Conservation (phyloP, 2,888 invertebrate genomes). For the Cerastoderma edule region DNA sequence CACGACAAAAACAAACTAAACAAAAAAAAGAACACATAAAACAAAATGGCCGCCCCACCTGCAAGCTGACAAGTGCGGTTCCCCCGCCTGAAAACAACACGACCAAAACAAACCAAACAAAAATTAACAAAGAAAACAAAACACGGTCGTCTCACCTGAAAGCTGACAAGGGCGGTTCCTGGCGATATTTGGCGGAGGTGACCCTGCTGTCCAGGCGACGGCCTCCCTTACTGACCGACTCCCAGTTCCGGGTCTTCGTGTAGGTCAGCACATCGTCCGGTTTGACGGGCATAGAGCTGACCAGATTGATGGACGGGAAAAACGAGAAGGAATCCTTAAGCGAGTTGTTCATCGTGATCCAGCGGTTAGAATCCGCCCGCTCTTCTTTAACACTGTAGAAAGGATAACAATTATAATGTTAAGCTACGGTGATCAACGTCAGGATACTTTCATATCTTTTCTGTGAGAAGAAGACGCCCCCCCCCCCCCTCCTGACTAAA, state of each 20-base stretch:
- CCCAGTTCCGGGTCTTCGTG: conserved; percentile 75
- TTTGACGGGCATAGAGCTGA: conserved; percentile 81
- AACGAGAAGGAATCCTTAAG: conserved; percentile 65
- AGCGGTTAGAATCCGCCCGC: conserved; percentile 51
- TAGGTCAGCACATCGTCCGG: conserved; percentile 79
- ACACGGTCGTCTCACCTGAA: conserved; percentile 24
- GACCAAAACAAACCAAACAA: too few relatives aligned
- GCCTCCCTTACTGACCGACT: conserved; percentile 75
- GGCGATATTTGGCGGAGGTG: conserved; percentile 75
- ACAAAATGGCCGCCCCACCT: too few relatives aligned
- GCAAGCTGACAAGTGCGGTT: too few relatives aligned
- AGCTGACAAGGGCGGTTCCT: conserved; percentile 19
- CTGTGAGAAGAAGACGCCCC: too few relatives aligned
- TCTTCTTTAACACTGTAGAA: conserved; percentile 12
- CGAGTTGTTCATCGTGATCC: conserved; percentile 48
- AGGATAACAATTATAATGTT: too few relatives aligned
- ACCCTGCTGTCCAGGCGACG: conserved; percentile 73
- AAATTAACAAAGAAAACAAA: background rate
- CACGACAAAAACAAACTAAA: too few relatives aligned
- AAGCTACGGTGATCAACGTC: too few relatives aligned
- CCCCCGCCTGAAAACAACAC: background rate
- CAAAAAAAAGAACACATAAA: too few relatives aligned
- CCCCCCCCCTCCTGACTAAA: too few relatives aligned
- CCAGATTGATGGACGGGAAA: conserved; percentile 81
- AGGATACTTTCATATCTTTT: too few relatives aligned